Evolutionary conservation across 2,888 invertebrate species (phyloP), one percentile per base, ranked within the genome.

Genomic region (Lathronympha strigana): DNA sequence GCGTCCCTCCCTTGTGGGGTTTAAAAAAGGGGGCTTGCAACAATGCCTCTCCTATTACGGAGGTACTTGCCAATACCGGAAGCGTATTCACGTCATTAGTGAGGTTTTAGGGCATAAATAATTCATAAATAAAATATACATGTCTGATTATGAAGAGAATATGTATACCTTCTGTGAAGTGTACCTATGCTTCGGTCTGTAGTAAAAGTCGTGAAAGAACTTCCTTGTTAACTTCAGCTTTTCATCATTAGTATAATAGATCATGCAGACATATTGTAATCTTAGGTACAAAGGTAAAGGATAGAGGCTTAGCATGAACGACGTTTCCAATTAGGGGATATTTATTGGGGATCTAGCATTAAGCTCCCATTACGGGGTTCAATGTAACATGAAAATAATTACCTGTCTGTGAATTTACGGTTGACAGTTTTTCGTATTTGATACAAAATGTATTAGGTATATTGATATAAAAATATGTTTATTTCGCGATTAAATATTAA

Each of bases 281-380:
- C 64, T 66, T 63, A 57, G 68, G 76, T 75, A 73, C 72, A 60
- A 66, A 57, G 61, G 67, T 72, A 69, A 75, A 72, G 73, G 69
- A 71, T 69, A 69, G 77, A 79, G 73, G 81, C 73, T 74, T 82
- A 82, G 71, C 64, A 54, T 70, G 73, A 70, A 67, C 71, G 81
- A 83, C 82, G 77, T 76, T 78, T 77, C 79, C 83, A 86, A 86
- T 86, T 86, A 84, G 71, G 71, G 74, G 74, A 79, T 86, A 85
- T 86, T 84, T 86, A 85, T 84, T 81, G 76, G 72, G 72, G 78
- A 77, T 76, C 80, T 80, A 75, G 71, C 67, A 68, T 68, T 71
- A 66, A 74, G 71, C 74, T 69, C 71, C 67, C 66, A 62, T 69
- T 67, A 67, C 68, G 68, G 69, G 63, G 68, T 69, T 67, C 66